Base-by-base conservation (phyloP, 2,888 invertebrate genomes). In the Notodonta ziczac region DNA sequence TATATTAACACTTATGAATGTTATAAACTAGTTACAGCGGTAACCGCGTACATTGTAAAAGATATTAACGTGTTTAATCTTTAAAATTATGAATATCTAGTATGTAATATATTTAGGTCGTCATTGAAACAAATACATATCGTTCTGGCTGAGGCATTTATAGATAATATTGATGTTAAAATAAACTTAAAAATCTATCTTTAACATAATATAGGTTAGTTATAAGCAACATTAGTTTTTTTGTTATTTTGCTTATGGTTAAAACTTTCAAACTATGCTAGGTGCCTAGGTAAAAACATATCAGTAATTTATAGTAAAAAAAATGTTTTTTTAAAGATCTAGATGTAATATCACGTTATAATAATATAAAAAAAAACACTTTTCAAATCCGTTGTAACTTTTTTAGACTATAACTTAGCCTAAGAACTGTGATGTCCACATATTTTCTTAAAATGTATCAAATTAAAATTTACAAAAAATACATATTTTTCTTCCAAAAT, bases 81-180 rank as follows among this genome's bases (percentile, higher is more conserved):
- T 82, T 86, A 83, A 84, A 77, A 77, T 81, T 83, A 84, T 75
- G 79, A 83, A 78, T 75, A 24, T 2, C 24, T 24, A 76, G 72
- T 82, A 84, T 68, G 62, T 77, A 76, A 63, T 60, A 62, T 75
- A 85, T 78, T 72, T 90, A 91, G 90, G 88, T 89, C 84, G 89
- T 89, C 75, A 84, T 87, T 87, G 87, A 92, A 93, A 93, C 90
- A 72, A 84, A 89, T 87, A 94, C 91, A 94, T 93, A 93, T 93
- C 91, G 74, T 82, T 81, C 89, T 93, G 94, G 93, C 93, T 94
- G 94, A 89, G 93, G 94, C 93, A 94, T 93, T 93, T 93, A 90
- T 86, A 84, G 80, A 81, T 82, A 85, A 84, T 83, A 88, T 91
- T 73, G 88, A 81, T 91, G 91, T 91, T 90, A 88, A 81, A 79